A percentile compares a stretch with the other conserved stretches of the same genome.
phyloP scores from a whole-genome alignment of 2,113 vertebrate genomes.

The Syngnathoides biaculeatus region DNA sequence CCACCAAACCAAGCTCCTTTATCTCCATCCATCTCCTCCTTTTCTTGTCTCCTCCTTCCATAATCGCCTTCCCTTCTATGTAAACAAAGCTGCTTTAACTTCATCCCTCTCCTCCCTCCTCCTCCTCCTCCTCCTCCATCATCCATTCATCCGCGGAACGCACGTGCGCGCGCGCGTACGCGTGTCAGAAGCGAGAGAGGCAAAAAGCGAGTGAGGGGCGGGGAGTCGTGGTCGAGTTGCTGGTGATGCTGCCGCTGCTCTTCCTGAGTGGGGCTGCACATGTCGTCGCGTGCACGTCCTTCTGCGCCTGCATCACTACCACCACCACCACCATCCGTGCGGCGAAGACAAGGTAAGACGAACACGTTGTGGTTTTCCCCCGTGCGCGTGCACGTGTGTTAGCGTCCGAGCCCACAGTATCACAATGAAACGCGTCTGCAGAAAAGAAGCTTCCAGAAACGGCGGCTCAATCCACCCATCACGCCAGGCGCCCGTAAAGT shows the following conservation, averaged over 20 bases:
- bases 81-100: background rate
- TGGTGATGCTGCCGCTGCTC: background rate
- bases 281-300: constrained; percentile 6
- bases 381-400: too few species aligned
- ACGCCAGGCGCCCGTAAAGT: background rate
- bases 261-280: background rate
- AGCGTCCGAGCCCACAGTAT: background rate
- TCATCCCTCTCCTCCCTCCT: background rate
- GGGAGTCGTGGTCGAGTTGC: background rate
- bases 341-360: background rate
- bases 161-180: background rate
- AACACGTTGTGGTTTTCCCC: background rate
- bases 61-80: background rate
- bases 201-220: background rate
- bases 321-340: background rate
- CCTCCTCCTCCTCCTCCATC: too few species aligned
- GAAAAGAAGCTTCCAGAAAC: constrained; percentile 2
- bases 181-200: background rate
- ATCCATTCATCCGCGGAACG: background rate
- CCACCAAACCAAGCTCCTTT: background rate
- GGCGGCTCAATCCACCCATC: background rate
- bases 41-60: background rate
- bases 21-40: background rate
- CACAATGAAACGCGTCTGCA: background rate
- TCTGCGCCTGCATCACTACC: background rate